Percentiles rank a stretch among this genome's conserved stretches.
Evolutionary conservation across 1,140 invertebrate genomes (phyloP).

Genomic region (Leptestheria dahalacensis): DNA sequence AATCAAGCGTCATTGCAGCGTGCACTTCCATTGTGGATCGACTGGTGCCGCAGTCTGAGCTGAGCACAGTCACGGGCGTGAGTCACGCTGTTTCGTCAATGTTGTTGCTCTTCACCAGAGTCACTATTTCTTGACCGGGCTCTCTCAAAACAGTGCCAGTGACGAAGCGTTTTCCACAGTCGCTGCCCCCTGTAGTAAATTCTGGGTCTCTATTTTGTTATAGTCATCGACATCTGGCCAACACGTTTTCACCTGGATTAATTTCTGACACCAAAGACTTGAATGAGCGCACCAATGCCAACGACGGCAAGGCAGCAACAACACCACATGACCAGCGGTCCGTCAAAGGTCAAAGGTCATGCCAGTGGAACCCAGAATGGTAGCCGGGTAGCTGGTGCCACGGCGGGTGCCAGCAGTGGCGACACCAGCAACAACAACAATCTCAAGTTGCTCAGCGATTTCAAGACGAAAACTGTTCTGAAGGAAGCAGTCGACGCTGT

Average conservation of each 20-base stretch:
- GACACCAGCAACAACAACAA: neutral
- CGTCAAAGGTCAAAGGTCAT: neutral
- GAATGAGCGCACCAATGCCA: neutral
- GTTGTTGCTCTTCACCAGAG: no score
- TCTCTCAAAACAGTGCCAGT: neutral
- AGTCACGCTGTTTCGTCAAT: neutral
- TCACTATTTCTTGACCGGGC: no score
- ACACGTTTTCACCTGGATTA: no score
- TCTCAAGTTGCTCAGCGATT: conserved; percentile 28
- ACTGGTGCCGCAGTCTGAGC: neutral
- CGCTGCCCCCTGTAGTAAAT: no score
- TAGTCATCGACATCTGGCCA: no score
- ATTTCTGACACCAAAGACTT: no score
- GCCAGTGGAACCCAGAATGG: neutral
- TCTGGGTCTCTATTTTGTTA: no score
- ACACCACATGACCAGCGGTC: neutral
- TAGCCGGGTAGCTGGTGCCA: neutral
- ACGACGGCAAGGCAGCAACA: neutral
- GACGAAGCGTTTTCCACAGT: neutral
- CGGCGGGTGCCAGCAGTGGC: neutral
- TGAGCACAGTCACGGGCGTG: neutral
- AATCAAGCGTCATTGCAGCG: neutral
- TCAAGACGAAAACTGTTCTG: conserved; percentile 50
- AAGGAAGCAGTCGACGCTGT: conserved; percentile 61
- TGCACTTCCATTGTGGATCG: neutral